Evolutionary conservation across 2,888 invertebrate genomes (phyloP), one percentile per base, ranked within the genome.

Genomic region (Drosophila lacicola): DNA sequence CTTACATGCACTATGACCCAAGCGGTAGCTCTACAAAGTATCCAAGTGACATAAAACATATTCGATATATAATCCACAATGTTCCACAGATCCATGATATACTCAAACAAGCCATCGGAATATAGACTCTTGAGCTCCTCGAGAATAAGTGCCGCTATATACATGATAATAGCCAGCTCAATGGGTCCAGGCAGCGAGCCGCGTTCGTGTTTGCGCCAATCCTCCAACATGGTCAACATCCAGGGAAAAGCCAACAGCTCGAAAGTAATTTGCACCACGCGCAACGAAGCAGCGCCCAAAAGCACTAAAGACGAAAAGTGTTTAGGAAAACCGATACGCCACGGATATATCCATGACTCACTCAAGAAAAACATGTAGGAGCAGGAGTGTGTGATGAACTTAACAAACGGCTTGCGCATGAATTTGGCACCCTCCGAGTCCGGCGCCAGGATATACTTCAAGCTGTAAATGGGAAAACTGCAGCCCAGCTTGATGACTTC

Each of bases 61-160:
- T 99, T 99, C 8, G 99, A 99, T 85, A 98, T 96, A 91, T 99
- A 99, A 93, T 99, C 99, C 4, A 99, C 96, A 70, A 99, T 97
- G 91, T 99, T 99, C 99, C 99, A 99, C 75, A 99, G 94, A 92
- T 99, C 99, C 78, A 96, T 96, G 46, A 97, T 95, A 91, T 99
- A 99, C 79, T 98, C 98, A 80, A 96, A 93, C 8, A 99, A 93
- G 0, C 99, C 99, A 58, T 96, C 97, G 3, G 96, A 94, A 96
- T 98, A 99, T 10, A 99, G 93, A 4, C 98, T 94, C 90, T 97
- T 95, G 74, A 99, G 95, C 94, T 99, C 99, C 36, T 96, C 96
- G 95, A 98, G 98, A 84, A 99, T 96, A 65, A 99, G 94, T 94
- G 99, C 99, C 98, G 96, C 94, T 82, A 99, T 96, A 93, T 97